Base-by-base conservation (phyloP, 2,888 invertebrate species). In the Aphrophora alni region DNA sequence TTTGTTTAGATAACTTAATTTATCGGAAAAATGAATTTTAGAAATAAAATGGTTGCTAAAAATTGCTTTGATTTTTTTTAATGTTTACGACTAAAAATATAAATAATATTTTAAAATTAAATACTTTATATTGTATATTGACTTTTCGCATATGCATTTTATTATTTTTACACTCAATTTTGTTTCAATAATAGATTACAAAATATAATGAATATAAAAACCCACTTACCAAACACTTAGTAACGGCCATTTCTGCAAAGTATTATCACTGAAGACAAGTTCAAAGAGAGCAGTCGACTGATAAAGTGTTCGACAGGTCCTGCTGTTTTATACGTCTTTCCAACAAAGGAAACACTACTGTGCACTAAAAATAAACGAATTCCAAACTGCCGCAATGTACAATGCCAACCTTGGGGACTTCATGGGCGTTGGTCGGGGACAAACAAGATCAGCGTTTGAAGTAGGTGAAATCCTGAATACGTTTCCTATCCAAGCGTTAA, bases 361-460 rank as follows among this genome's bases (percentile, higher is more conserved):
- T 59, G 59, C 59, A 14, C 5, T 59, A 59, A 59, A 59, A 59
- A 59, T 59, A 59, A 59, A 59, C 5, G 21, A 59, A 59, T 59
- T 59, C 59, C 59, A 10, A 59, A 59, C 59, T 21, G 59, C 1
- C 5, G 21, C 44, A 44, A 33, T 33, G 33, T 33, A 33, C 33
- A 33, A 44, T 44, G 44, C 14, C 44, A 44, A 44, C 44, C 44
- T 44, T 44, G 44, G 44, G 44, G 12, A 44, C 44, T 44, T 44
- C 14, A 59, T 59, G 59, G 59, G 59, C 59, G 59, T 59, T 59
- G 59, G 59, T 59, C 59, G 59, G 59, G 59, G 59, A 59, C 59
- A 44, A 7, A 44, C 44, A 59, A 3, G 33, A 33, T 59, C 59
- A 59, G 21, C 8, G 14, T 10, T 21, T 44, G 12, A 14, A 44